Base-by-base conservation (phyloP, 2,888 invertebrate species). In the Ptychoptera contaminata region DNA sequence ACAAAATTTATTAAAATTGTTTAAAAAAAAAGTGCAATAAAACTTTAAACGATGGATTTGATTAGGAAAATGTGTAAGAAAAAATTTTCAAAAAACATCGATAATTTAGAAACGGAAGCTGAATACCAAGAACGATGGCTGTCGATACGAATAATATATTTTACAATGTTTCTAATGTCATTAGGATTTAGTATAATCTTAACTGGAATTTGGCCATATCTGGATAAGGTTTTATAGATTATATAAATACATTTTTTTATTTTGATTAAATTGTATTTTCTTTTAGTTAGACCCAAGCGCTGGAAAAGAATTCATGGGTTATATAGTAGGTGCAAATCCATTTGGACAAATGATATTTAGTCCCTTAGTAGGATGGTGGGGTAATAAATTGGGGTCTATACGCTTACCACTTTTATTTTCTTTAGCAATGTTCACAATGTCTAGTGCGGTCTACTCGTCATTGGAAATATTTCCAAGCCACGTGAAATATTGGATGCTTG, bases 111-210 rank as follows among this genome's bases (percentile, higher is more conserved):
- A 71, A 81, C 76, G 6, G 59, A 67, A 37, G 65, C 67, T 47
- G 77, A 86, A 59, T 75, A 75, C 52, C 70, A 69, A 52, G 72
- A 77, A 59, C 71, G 88, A 66, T 83, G 82, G 81, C 73, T 75
- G 51, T 87, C 87, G 50, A 72, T 88, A 49, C 77, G 82, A 56
- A 72, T 83, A 37, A 82, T 88, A 57, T 87, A 88, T 66, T 86
- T 86, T 63, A 87, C 87, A 45, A 86, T 87, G 80, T 88, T 90
- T 67, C 73, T 87, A 51, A 87, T 88, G 77, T 84, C 86, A 0
- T 68, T 90, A 42, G 88, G 86, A 23, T 88, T 88, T 65, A 87
- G 87, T 61, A 84, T 88, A 52, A 79, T 85, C 52, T 70, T 90
- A 38, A 87, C 88, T 1, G 87, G 87, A 45, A 82, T 88, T 40